These are phyloP conservation scores for Dissostichus mawsoni DNA, from an alignment of 2,113 vertebrate species.

Conservation along the genomic window DNA sequence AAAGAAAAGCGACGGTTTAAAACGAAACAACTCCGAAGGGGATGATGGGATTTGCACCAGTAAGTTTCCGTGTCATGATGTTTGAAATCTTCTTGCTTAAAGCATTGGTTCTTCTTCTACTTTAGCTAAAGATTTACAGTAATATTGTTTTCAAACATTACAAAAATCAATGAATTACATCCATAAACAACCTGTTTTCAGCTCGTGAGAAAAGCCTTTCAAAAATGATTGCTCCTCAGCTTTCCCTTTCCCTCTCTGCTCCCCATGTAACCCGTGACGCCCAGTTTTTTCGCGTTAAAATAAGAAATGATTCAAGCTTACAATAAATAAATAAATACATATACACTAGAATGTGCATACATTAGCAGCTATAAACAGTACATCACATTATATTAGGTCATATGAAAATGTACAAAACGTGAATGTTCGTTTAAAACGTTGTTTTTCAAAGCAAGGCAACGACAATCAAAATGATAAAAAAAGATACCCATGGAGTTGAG, in stretches of 20 bases:
- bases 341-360: constrained; percentile 95
- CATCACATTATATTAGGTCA: constrained; percentile 96
- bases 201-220: constrained; percentile 81
- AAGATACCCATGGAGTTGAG: constrained; percentile 68
- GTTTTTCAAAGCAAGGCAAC: constrained; percentile 94
- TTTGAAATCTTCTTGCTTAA: constrained; percentile 84
- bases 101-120: constrained; percentile 82
- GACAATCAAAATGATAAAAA: constrained; percentile 69
- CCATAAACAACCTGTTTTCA: constrained; percentile 88
- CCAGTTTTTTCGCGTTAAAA: constrained; percentile 83
- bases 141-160: constrained; percentile 82
- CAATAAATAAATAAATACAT: constrained; percentile 94
- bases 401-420: constrained; percentile 99
- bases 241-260: constrained; percentile 49
- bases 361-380: constrained; percentile 97
- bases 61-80: constrained; percentile 94
- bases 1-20: constrained; percentile 50
- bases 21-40: constrained; percentile 58
- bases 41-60: constrained; percentile 88
- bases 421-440: constrained; percentile 92
- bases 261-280: constrained; percentile 59
- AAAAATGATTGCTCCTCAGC: constrained; percentile 84
- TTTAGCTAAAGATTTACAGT: constrained; percentile 81
- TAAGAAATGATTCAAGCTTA: constrained; percentile 89
- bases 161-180: constrained; percentile 92